These are phyloP conservation scores for Lissonota sp. DNA, from an alignment of 2,888 invertebrate genomes.

Conservation along the genomic window DNA sequence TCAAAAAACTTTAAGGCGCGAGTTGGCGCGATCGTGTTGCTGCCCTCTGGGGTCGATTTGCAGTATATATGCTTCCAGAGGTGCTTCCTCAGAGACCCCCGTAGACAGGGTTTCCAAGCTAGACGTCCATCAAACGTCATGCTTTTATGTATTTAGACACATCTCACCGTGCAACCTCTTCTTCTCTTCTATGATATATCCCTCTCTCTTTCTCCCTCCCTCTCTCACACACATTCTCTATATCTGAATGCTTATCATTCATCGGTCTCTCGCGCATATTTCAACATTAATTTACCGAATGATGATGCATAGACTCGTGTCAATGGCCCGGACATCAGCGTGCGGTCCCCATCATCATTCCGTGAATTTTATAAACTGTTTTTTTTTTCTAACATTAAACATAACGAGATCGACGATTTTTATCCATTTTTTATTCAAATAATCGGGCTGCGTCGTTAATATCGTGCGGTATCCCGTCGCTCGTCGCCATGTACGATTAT, in stretches of 20 bases:
- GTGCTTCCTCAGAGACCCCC: slow-evolving; percentile 73
- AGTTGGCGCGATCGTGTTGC: slow-evolving; percentile 25
- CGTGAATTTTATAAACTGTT: slow-evolving; percentile 33
- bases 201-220: slow-evolving; percentile 4
- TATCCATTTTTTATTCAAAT: slow-evolving; percentile 41
- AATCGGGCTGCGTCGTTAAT: slow-evolving; percentile 72
- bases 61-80: slow-evolving; percentile 17
- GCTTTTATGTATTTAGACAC: slow-evolving; percentile 82
- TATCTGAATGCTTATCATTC: slow-evolving; percentile 68
- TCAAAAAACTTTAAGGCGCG: slow-evolving; percentile 37
- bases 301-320: slow-evolving; percentile 78
- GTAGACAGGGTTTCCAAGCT: slow-evolving; percentile 78
- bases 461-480: slow-evolving; percentile 67
- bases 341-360: slow-evolving; percentile 73
- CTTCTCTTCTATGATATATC: slow-evolving; percentile 56
- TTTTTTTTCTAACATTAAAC: slow-evolving; percentile 8
- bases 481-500: slow-evolving; percentile 65
- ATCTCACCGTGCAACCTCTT: slow-evolving; percentile 74
- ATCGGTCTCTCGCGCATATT: slow-evolving; percentile 72
- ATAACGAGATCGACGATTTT: slow-evolving; percentile 23
- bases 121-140: slow-evolving; percentile 83
- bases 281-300: slow-evolving; percentile 79
- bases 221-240: slow-evolving; percentile 4
- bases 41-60: slow-evolving; percentile 36
- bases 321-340: slow-evolving; percentile 73